Percentiles rank a stretch among this genome's conserved stretches.
These are phyloP conservation scores for Danio tinwini DNA, from an alignment of 2,797 vertebrate genomes.

Conservation along the genomic window DNA sequence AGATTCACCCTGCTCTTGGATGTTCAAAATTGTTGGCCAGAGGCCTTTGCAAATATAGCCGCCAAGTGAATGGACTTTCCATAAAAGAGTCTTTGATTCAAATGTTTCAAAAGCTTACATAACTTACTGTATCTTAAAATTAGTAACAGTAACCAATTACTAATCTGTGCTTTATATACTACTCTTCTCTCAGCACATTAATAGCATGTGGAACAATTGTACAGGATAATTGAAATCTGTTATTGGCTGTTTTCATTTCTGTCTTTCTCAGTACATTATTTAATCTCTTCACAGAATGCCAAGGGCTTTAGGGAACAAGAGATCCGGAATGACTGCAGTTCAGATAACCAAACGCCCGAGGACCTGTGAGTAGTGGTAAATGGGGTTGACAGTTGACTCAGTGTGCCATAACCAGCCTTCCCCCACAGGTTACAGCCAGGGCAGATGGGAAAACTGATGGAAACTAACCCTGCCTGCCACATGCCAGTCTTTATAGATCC, in stretches of 20 bases:
- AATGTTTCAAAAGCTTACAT: background rate
- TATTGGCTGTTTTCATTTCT: background rate
- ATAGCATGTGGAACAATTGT: background rate
- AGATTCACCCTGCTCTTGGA: too few relatives aligned
- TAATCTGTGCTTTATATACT: background rate
- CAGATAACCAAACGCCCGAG: background rate
- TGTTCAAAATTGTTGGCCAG: too few relatives aligned
- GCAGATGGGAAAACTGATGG: conserved; percentile 49
- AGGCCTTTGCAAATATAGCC: too few relatives aligned
- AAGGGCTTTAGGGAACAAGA: background rate
- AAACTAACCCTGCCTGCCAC: conserved; percentile 52
- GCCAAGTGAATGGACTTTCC: too few relatives aligned
- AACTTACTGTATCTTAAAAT: background rate
- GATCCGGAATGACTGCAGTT: background rate
- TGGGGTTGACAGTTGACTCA: conserved; percentile 47
- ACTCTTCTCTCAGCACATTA: background rate
- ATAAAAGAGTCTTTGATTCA: background rate
- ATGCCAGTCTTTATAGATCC: conserved; percentile 46
- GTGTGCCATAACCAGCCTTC: conserved; percentile 42
- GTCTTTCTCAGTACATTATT: background rate
- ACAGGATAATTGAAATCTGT: background rate
- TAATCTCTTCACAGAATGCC: conserved; percentile 2
- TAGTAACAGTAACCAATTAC: background rate
- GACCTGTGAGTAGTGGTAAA: conserved; percentile 27
- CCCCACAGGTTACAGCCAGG: conserved; percentile 52